Evolutionary conservation across 2,888 invertebrate species (phyloP), one percentile per base, ranked within the genome.

Genomic region (Metopia argyrocephala): DNA sequence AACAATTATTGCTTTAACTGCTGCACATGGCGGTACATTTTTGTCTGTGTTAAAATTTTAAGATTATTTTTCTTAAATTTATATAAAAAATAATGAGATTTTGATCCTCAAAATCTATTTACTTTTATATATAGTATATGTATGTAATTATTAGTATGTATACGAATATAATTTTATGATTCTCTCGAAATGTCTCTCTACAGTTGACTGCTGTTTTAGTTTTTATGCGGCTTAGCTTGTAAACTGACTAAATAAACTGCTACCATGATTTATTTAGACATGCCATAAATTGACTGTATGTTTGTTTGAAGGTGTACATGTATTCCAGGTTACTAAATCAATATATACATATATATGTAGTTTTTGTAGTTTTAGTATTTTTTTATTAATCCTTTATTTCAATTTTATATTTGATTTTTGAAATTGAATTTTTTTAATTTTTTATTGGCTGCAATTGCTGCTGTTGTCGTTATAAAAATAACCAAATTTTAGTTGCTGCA

Each of bases 181-280:
- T n/a, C n/a, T n/a, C n/a, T n/a, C n/a, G n/a, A n/a, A n/a, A n/a
- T n/a, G n/a, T n/a, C n/a, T n/a, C n/a, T n/a, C n/a, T n/a, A n/a
- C n/a, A n/a, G n/a, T n/a, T n/a, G n/a, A n/a, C 66, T 61, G 59
- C 31, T 28, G 57, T 31, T 12, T 18, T 28, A 31, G 66, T 66
- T 59, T 50, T 45, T 66, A 27, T 23, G 52, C 27, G 66, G 50
- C 27, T n/a, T 66, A 52, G 28, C 50, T 76, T 28, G 68, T 69
- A 12, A 12, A 38, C 15, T 62, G 68, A 62, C 62, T 76, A 76
- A 76, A 76, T 69, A 76, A 54, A 56, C 62, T 23, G 62, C 62
- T 76, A 62, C 71, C 71, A 73, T 78, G 71, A 78, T 78, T 78
- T 78, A 78, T 78, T 78, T 78, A 38, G 71, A 78, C 78, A 78